A percentile compares a stretch with the other conserved stretches of the same genome.
Conservation (phyloP, 1,140 invertebrate species). For the Micrasema minimum region DNA sequence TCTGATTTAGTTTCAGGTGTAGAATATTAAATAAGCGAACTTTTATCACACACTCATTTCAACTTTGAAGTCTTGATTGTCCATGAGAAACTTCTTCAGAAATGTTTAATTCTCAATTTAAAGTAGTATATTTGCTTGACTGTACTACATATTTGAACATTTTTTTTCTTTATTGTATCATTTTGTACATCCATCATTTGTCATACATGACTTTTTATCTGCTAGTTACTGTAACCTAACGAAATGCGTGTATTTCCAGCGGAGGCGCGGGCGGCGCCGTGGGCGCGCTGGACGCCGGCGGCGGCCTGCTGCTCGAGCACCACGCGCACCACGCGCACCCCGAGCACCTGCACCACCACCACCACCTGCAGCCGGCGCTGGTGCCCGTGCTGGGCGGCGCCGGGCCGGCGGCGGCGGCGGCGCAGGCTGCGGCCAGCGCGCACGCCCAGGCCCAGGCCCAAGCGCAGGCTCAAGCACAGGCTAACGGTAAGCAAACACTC, state of each 20-base stretch:
- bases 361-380: constrained; percentile 45
- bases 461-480: constrained; percentile 57
- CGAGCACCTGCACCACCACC: constrained; percentile 51
- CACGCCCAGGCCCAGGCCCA: constrained; percentile 54
- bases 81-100: too few relatives aligned
- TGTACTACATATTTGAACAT: too few relatives aligned
- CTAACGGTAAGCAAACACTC: constrained; percentile 41
- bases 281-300: constrained; percentile 62
- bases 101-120: too few relatives aligned
- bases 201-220: too few relatives aligned
- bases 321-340: constrained; percentile 53
- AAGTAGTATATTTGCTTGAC: too few relatives aligned
- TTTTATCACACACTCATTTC: too few relatives aligned
- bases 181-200: too few relatives aligned
- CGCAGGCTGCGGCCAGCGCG: constrained; percentile 50
- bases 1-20: too few relatives aligned
- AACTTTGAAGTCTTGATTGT: too few relatives aligned
- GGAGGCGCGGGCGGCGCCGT: constrained; percentile 67
- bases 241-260: constrained; percentile 55
- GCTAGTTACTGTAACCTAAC: too few relatives aligned
- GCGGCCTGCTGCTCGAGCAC: constrained; percentile 58
- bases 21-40: too few relatives aligned
- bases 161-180: too few relatives aligned
- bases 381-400: constrained; percentile 50
- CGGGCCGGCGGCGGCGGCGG: constrained; percentile 59